Percentiles rank a stretch among this genome's conserved stretches.
Evolutionary conservation across 2,113 vertebrate genomes (phyloP).

Genomic region (Odontesthes bonariensis): DNA sequence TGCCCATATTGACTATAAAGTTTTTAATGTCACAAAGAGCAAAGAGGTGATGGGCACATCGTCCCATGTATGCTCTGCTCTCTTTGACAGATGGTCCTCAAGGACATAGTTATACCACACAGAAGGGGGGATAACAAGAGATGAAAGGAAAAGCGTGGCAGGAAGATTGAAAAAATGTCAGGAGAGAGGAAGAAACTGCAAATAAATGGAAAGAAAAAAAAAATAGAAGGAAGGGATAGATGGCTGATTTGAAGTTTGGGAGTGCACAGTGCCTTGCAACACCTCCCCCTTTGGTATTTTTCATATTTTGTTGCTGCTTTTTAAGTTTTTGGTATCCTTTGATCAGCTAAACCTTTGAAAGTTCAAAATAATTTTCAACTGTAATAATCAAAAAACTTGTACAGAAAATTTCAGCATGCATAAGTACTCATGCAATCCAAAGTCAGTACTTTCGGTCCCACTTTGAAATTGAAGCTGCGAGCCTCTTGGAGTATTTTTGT

Average conservation of each 20-base stretch:
- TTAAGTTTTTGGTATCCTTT: not conserved
- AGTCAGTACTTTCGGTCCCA: no score
- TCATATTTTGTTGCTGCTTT: not conserved
- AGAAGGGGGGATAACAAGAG: conserved; percentile 44
- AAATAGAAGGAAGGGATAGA: not conserved
- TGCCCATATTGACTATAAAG: conserved; percentile 39
- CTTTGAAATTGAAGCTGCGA: not conserved
- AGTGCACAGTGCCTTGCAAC: not conserved
- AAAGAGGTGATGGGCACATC: conserved; percentile 24
- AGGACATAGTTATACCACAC: conserved; percentile 47
- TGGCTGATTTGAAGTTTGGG: conserved; percentile 22
- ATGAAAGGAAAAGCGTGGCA: conserved; percentile 54
- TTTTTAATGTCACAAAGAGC: conserved; percentile 28
- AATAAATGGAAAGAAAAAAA: conserved; percentile 26
- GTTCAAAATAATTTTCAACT: not conserved
- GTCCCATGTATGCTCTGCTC: conserved; percentile 10
- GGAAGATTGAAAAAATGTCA: conserved; percentile 41
- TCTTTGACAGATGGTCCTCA: conserved; percentile 50
- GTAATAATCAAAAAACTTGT: not conserved
- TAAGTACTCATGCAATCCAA: no score
- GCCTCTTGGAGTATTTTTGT: not conserved
- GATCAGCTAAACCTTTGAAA: not conserved
- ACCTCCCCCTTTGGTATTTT: not conserved
- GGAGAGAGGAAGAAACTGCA: conserved; percentile 16
- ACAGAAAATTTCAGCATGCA: no score